Evolutionary conservation across 2,888 invertebrate genomes (phyloP).

Genomic region (Trichopria drosophilae): DNA sequence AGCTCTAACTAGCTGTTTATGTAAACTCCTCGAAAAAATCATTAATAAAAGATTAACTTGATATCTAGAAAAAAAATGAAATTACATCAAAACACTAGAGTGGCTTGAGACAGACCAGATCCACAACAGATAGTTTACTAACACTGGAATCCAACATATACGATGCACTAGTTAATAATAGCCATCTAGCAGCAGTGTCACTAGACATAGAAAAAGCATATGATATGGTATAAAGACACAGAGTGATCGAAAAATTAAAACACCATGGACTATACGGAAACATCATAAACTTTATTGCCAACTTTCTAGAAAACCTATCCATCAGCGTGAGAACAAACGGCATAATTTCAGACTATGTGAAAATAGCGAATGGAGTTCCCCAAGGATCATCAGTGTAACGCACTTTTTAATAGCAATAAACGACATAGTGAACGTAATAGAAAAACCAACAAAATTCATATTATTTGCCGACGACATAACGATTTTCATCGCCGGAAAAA

Average conservation of each 20-base stretch:
- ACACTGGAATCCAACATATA: not conserved
- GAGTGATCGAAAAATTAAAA: not conserved
- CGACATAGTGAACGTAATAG: not conserved
- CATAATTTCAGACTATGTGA: not conserved
- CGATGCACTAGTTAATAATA: not conserved
- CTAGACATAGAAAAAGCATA: too few relatives aligned
- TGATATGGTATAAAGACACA: not conserved
- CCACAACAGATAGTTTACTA: conserved; percentile 3
- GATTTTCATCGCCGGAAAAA: conserved; percentile 14
- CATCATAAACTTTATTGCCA: not conserved
- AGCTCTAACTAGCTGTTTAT: too few relatives aligned
- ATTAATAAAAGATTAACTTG: not conserved
- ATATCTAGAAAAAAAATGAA: not conserved
- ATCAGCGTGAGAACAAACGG: not conserved
- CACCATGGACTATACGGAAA: not conserved
- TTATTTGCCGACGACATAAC: conserved; percentile 13
- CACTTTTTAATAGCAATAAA: conserved; percentile 5
- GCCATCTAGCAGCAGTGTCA: not conserved
- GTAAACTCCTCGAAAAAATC: not conserved
- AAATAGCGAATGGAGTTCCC: not conserved
- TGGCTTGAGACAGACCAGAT: conserved; percentile 4
- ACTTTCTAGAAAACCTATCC: not conserved
- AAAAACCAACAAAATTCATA: not conserved
- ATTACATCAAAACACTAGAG: not conserved
- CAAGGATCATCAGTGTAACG: conserved; percentile 7